A percentile compares a stretch with the other conserved stretches of the same genome.
These are phyloP conservation scores for Antitype chi DNA, from an alignment of 2,888 invertebrate genomes.

Conservation along the genomic window DNA sequence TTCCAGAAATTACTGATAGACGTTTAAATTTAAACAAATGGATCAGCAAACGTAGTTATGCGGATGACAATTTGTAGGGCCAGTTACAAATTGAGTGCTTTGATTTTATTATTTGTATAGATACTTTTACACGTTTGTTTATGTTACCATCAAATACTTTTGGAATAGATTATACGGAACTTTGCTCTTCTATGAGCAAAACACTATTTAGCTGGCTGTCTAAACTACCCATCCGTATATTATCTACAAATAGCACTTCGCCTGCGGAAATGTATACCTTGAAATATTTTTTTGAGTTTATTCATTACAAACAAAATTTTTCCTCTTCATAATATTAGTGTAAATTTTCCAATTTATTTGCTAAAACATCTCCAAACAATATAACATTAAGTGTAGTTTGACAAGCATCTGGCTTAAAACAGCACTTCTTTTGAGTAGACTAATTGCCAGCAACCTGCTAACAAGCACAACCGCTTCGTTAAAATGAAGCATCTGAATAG, in stretches of 20 bases:
- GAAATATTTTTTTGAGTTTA: too few species aligned
- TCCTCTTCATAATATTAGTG: too few species aligned
- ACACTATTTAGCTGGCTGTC: background rate
- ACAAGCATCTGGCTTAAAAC: slow-evolving; percentile 1
- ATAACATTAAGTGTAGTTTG: background rate
- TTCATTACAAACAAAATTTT: too few species aligned
- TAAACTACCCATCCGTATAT: too few species aligned
- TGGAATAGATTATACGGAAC: background rate
- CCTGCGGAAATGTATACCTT: too few species aligned
- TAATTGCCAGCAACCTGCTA: slow-evolving; percentile 42
- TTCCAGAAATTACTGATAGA: background rate
- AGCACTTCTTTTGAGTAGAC: slow-evolving; percentile 21
- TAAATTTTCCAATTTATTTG: background rate
- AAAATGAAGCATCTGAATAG: slow-evolving; percentile 41
- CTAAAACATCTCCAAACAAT: background rate
- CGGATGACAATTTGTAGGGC: too few species aligned
- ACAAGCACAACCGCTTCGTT: slow-evolving; percentile 43
- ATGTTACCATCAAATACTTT: background rate
- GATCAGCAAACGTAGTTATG: background rate
- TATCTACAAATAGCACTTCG: background rate
- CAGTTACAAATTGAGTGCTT: background rate
- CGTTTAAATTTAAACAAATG: background rate
- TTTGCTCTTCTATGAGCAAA: background rate
- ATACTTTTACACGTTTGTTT: background rate
- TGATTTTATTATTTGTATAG: too few species aligned